Base-by-base conservation (phyloP, 2,797 vertebrate genomes). In the Synanceia verrucosa region DNA sequence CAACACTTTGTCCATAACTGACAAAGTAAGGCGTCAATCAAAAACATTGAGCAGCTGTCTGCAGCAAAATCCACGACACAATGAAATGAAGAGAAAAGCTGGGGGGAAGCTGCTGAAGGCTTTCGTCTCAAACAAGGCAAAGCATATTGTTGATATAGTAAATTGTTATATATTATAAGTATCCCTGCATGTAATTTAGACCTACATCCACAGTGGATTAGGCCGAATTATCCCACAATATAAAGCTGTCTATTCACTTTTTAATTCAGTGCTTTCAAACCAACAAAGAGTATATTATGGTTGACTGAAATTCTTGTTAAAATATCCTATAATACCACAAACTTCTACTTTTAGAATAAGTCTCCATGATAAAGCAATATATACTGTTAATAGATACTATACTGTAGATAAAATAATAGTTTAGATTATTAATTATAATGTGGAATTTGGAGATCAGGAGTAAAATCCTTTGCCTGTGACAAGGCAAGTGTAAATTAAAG, bases 71-170 rank as follows among this genome's bases (percentile, higher is more conserved):
- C 41, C 39, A 58, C 16, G 72, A 57, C 48, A 58, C 34, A 73
- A 43, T 57, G 3, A 23, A 28, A 71, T 74, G 53, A 53, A 64
- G 57, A 58, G 52, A 47, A 34, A 41, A 43, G 18, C 29, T 65
- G 56, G 7, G 58, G n/a, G 36, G 10, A 19, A 37, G 5, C 9
- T 46, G 18, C 51, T 33, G 29, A 67, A 66, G 36, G 36, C 19
- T 34, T 73, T 66, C n/a, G n/a, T n/a, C n/a, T 53, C 5, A 43
- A 67, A 59, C 8, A 43, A 52, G 10, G 29, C 28, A 55, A 59
- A 46, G 8, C 36, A 12, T 53, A 50, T 48, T 18, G 18, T 12
- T 28, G 21, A 12, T n/a, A 18, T 10, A 28, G 23, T 34, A 12
- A 61, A 59, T 44, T 26, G 0, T 14, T 14, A 9, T 13, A 7